Base-by-base conservation (phyloP, 2,888 invertebrate species). In the Ptilodon capucinus region DNA sequence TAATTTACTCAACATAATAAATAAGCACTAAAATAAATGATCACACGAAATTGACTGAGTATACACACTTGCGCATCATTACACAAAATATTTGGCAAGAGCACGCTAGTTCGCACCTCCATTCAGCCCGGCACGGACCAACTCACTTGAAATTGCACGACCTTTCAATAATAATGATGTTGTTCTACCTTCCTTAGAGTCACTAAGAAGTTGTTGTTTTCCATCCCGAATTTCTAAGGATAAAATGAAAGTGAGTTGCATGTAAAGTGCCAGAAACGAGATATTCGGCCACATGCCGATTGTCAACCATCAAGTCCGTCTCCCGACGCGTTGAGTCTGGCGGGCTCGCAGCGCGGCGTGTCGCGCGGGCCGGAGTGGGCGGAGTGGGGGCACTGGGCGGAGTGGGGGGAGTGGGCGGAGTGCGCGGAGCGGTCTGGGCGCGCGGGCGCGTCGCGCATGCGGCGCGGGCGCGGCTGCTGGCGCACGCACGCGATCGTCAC, bases 401-500 rank as follows among this genome's bases (percentile, higher is more conserved):
- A n/a, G n/a, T n/a, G n/a, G n/a, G n/a, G n/a, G 21, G 61, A 59
- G 13, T 42, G 42, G 42, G 11, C 13, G 44, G 53, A 51, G 23
- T 54, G 56, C n/a, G 62, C 54, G 11, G 54, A 57, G 46, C 58
- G 16, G 45, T 17, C 18, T 44, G 53, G 51, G 21, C 54, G 60
- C 18, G 53, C 55, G 13, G 63, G 54, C 9, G 51, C 57, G 46
- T 58, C 53, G 9, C 60, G 60, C 46, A 52, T 57, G 34, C 73
- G 9, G 17, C 35, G 28, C 34, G 13, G 66, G 0, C 77, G 70
- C 45, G 74, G 79, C 61, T 76, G 81, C 34, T 64, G 67, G 34
- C 77, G 72, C 41, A 76, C 74, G 63, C 81, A 76, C 46, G 74
- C 64, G 39, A 72, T 59, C 17, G 72, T 58, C 58, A 71, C 67